A percentile compares a stretch with the other conserved stretches of the same genome.
These are phyloP conservation scores for Silurus glanis DNA, from an alignment of 2,113 vertebrate genomes.

Conservation along the genomic window DNA sequence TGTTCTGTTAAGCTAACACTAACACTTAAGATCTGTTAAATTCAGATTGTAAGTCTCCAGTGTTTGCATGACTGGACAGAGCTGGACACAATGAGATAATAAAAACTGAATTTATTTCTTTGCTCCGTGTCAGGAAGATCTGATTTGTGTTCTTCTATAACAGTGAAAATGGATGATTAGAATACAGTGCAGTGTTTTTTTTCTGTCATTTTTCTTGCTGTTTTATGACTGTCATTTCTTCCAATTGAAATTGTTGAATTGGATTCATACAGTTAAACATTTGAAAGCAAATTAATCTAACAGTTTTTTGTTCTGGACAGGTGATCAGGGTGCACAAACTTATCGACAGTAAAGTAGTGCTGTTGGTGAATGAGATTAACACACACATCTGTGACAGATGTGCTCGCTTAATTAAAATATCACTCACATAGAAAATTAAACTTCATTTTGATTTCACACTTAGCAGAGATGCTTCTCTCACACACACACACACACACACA, in stretches of 20 bases:
- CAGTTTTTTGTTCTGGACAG: neutral
- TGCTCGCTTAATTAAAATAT: conserved; percentile 6
- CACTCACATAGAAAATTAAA: conserved; percentile 6
- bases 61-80: no score
- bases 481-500: neutral
- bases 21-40: no score
- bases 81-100: no score
- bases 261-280: neutral
- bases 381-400: neutral
- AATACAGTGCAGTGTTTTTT: no score
- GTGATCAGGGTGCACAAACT: neutral
- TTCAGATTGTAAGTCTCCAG: no score
- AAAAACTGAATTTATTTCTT: no score
- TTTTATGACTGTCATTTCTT: no score
- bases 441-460: conserved; percentile 18
- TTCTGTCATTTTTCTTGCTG: no score
- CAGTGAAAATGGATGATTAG: no score
- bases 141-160: no score
- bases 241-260: neutral
- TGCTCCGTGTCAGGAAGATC: no score
- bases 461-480: neutral
- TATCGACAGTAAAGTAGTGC: neutral
- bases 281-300: neutral
- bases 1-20: no score
- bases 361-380: neutral